These are phyloP conservation scores for Blastomussa wellsi DNA, from an alignment of 92 coral and sea anemone genomes.

Conservation along the genomic window DNA sequence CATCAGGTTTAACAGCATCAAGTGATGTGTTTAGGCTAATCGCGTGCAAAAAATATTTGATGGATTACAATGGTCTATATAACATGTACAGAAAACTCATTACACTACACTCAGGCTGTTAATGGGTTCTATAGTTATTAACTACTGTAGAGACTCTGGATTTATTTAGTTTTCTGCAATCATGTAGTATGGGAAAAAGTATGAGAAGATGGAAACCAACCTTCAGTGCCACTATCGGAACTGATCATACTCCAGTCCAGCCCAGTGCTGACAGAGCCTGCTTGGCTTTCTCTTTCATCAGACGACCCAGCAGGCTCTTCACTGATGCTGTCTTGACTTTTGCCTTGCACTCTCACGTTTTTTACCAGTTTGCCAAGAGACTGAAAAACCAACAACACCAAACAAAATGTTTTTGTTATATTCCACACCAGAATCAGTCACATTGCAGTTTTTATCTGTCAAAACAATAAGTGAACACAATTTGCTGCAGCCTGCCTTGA, in stretches of 20 bases:
- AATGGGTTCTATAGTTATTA: neutral
- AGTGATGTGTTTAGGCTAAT: no score
- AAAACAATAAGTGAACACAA: neutral
- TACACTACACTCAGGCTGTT: neutral
- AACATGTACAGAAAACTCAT: no score
- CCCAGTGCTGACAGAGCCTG: slow-evolving; percentile 23
- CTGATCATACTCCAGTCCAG: slow-evolving; percentile 31
- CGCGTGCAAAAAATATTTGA: no score
- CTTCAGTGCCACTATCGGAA: slow-evolving; percentile 48
- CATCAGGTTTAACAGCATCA: no score
- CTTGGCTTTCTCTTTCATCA: slow-evolving; percentile 34
- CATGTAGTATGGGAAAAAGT: neutral
- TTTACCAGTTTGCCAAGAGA: slow-evolving; percentile 22
- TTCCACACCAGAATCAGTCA: neutral
- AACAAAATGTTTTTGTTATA: neutral
- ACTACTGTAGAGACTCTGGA: neutral
- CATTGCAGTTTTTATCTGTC: neutral
- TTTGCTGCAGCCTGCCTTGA: no score
- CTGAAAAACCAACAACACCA: neutral
- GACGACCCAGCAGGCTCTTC: slow-evolving; percentile 43
- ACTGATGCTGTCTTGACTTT: slow-evolving; percentile 57
- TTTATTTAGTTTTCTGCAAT: neutral
- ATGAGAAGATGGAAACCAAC: neutral
- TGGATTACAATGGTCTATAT: no score
- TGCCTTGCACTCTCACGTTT: slow-evolving; percentile 39